A percentile compares a stretch with the other conserved stretches of the same genome.
Conservation (phyloP, 2,113 vertebrate species). For the Dasyprocta punctata region DNA sequence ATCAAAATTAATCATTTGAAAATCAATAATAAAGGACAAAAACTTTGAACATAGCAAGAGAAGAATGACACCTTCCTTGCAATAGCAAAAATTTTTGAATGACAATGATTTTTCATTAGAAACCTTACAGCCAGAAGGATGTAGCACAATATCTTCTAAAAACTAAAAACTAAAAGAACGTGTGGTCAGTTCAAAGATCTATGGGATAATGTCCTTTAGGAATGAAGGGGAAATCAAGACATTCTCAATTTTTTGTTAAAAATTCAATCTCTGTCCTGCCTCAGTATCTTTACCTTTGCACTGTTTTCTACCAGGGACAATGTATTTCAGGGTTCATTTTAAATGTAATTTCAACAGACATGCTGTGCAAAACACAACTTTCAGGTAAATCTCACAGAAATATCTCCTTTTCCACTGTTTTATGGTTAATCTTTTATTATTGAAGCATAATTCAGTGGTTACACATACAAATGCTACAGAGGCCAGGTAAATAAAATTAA, state of each 20-base stretch:
- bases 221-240: background rate
- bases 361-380: background rate
- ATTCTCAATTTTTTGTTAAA: background rate
- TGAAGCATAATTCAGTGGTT: background rate
- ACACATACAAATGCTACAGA: background rate
- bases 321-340: background rate
- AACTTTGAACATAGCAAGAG: background rate
- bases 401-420: background rate
- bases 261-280: background rate
- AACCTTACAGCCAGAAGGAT: background rate
- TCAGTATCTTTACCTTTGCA: background rate
- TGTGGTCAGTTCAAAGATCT: background rate
- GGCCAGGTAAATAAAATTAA: background rate
- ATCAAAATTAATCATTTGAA: conserved; percentile 28
- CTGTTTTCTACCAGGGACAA: background rate
- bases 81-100: background rate
- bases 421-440: background rate
- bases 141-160: background rate
- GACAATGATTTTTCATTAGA: background rate
- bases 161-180: background rate
- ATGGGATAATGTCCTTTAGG: background rate
- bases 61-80: conserved; percentile 1
- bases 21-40: background rate
- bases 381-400: background rate
- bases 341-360: background rate